These are phyloP conservation scores for Ips nitidus DNA, from an alignment of 1,140 invertebrate genomes.

Conservation along the genomic window DNA sequence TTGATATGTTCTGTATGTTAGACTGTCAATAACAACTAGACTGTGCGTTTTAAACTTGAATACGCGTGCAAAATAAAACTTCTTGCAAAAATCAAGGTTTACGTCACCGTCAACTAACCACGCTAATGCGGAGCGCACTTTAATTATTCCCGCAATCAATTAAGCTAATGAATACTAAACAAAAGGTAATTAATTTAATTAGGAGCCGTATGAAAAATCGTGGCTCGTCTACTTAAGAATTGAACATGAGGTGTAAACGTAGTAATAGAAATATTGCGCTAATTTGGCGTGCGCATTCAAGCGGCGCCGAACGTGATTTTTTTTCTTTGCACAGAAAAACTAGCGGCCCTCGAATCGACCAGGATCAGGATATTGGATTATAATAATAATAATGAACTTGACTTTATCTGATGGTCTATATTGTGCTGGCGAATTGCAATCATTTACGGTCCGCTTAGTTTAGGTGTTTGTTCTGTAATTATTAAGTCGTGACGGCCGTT, in stretches of 20 bases:
- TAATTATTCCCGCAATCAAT: slow-evolving; percentile 11
- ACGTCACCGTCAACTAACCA: slow-evolving; percentile 2
- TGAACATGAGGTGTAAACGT: background rate
- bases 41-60: no score
- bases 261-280: background rate
- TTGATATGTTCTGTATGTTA: no score
- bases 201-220: background rate
- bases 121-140: background rate
- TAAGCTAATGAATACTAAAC: slow-evolving; percentile 10
- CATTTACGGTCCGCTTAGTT: slow-evolving; percentile 13
- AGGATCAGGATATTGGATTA: slow-evolving; percentile 6
- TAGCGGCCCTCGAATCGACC: slow-evolving; percentile 1
- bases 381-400: slow-evolving; percentile 6
- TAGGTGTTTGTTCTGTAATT: background rate
- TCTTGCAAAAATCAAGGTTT: no score
- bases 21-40: no score
- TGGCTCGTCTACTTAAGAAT: no score
- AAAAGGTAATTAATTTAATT: slow-evolving; percentile 11
- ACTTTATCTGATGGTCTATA: slow-evolving; percentile 13
- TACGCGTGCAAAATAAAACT: no score
- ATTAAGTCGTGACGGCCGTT: background rate
- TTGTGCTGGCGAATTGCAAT: slow-evolving; percentile 3
- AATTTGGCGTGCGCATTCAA: background rate
- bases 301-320: background rate
- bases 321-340: background rate